Evolutionary conservation across 2,113 vertebrate genomes (phyloP).

Genomic region (Ivindomyrus marchei): DNA sequence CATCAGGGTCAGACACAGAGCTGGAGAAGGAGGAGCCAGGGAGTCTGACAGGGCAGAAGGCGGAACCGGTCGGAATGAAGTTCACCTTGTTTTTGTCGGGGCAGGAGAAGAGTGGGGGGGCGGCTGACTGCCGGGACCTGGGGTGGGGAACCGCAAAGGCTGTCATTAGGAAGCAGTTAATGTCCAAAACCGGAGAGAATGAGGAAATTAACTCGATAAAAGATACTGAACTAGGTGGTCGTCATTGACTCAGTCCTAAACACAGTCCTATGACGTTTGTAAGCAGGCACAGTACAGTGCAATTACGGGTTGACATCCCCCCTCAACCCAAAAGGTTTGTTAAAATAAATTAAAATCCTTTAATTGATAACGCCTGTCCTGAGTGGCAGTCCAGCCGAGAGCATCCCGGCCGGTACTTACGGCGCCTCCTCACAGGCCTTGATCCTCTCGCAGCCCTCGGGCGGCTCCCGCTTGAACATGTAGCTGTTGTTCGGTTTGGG

Average conservation of each 20-base stretch:
- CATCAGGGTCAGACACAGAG: conserved; percentile 64
- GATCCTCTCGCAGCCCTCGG: conserved; percentile 98
- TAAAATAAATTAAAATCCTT: neutral
- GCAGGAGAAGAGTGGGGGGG: conserved; percentile 90
- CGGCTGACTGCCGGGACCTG: conserved; percentile 81
- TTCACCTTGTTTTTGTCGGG: conserved; percentile 99
- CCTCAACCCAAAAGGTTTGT: neutral
- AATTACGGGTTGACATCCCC: neutral
- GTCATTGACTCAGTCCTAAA: neutral
- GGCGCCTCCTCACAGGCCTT: conserved; percentile 98
- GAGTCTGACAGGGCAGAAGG: conserved; percentile 93
- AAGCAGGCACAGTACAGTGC: neutral
- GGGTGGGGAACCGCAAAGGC: conserved; percentile 20
- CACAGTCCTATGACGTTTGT: neutral
- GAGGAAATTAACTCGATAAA: neutral
- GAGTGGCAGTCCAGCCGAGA: neutral
- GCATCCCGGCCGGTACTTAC: conserved; percentile 58
- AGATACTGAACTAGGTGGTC: neutral
- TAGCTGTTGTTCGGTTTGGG: conserved; percentile 99
- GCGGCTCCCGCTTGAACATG: conserved; percentile 99
- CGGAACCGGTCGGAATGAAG: conserved; percentile 95
- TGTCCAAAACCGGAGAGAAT: neutral
- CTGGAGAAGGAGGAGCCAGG: conserved; percentile 68
- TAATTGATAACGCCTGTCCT: neutral
- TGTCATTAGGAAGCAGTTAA: neutral